These are phyloP conservation scores for Eremophila alpestris DNA, from an alignment of 2,797 vertebrate genomes.

Conservation along the genomic window DNA sequence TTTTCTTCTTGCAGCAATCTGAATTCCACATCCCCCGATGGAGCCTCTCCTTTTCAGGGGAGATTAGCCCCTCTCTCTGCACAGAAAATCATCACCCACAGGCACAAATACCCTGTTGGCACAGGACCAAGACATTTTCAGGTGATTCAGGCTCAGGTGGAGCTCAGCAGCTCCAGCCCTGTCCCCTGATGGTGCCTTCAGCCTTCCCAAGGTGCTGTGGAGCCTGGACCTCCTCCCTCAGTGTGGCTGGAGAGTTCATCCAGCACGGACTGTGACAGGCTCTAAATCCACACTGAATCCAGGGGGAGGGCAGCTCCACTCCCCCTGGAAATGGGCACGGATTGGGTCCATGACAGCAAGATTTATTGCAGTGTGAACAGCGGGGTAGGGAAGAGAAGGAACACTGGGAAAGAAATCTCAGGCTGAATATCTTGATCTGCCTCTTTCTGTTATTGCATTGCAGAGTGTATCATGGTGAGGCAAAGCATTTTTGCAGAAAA, in stretches of 20 bases:
- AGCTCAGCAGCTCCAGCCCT: background rate
- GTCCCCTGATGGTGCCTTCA: background rate
- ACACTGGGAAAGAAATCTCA: background rate
- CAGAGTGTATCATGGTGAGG: background rate
- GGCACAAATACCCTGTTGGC: background rate
- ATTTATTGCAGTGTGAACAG: background rate
- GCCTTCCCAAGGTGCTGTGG: background rate
- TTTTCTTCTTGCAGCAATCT: background rate
- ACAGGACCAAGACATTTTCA: background rate
- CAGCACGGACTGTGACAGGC: fast-evolving
- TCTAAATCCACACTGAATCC: background rate
- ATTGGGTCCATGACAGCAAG: background rate
- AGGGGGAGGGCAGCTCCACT: fast-evolving
- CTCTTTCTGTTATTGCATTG: background rate
- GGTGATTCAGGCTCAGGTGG: background rate
- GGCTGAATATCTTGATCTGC: background rate
- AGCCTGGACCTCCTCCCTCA: fast-evolving
- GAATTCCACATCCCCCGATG: too few relatives aligned
- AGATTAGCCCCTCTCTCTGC: background rate
- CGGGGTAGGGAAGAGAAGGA: background rate
- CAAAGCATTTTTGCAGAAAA: background rate
- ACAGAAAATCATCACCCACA: background rate
- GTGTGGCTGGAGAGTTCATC: fast-evolving
- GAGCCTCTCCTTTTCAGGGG: background rate
- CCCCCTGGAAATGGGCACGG: background rate